Conservation (phyloP, 2,888 invertebrate genomes). For the Altica lythri region DNA sequence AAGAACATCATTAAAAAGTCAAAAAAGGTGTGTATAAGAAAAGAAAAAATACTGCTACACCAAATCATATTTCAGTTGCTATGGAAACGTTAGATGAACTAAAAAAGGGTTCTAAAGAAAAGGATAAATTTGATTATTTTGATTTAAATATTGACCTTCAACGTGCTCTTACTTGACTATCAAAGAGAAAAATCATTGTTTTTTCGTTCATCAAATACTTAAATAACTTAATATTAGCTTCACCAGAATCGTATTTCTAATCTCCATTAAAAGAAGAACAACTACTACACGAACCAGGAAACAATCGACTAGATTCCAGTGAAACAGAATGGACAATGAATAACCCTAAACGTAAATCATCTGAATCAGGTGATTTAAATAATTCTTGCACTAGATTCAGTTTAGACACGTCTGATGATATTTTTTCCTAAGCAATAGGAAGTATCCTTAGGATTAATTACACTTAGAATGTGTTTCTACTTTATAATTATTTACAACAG, state of each 20-base stretch:
- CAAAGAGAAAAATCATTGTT: not conserved
- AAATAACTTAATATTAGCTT: too few species aligned
- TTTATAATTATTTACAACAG: too few species aligned
- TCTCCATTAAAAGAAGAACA: not conserved
- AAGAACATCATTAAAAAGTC: too few species aligned
- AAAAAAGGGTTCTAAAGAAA: not conserved
- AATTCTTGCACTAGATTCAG: not conserved
- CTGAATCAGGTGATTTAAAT: not conserved
- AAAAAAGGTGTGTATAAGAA: too few species aligned
- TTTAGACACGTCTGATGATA: not conserved
- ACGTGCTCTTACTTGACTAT: not conserved
- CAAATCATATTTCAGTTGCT: too few species aligned
- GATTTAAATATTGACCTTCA: not conserved
- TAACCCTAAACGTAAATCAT: not conserved
- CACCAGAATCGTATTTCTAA: not conserved
- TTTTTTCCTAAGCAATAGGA: not conserved
- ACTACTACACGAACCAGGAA: not conserved
- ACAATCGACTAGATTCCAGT: not conserved
- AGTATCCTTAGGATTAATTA: not conserved
- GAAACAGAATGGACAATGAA: too few species aligned
- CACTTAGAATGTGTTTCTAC: not conserved
- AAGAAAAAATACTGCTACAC: too few species aligned
- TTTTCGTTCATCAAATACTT: not conserved
- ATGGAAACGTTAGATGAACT: too few species aligned
- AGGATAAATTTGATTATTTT: not conserved